These are phyloP conservation scores for Tolmerus cingulatus DNA, from an alignment of 2,888 invertebrate species.

Conservation along the genomic window DNA sequence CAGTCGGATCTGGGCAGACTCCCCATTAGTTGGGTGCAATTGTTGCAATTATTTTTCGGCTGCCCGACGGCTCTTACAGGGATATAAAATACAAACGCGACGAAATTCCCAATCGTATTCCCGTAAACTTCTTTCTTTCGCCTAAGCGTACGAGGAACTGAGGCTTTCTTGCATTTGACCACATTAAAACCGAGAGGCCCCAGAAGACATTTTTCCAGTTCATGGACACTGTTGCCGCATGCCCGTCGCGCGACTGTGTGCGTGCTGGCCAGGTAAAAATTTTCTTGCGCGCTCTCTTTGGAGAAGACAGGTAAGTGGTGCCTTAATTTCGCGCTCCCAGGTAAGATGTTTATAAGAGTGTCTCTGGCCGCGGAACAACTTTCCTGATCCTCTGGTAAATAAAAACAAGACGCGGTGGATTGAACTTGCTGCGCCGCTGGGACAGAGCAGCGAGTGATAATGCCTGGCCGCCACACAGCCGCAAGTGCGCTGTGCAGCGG, in stretches of 20 bases:
- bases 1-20: constrained; percentile 13
- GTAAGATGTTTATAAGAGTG: constrained; percentile 26
- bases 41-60: constrained; percentile 25
- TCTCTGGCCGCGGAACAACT: constrained; percentile 6
- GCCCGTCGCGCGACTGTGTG: not conserved
- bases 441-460: constrained; percentile 28
- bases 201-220: constrained; percentile 32
- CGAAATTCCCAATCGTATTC: constrained; percentile 34
- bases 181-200: constrained; percentile 43
- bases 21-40: constrained; percentile 20
- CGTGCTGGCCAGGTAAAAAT: constrained; percentile 34
- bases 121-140: constrained; percentile 48
- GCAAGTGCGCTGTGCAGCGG: constrained; percentile 20
- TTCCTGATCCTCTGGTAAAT: constrained; percentile 42
- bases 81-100: constrained; percentile 41
- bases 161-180: constrained; percentile 45
- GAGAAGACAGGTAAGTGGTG: constrained; percentile 13
- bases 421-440: constrained; percentile 24
- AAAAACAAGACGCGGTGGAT: constrained; percentile 40
- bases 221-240: constrained; percentile 28
- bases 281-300: not conserved
- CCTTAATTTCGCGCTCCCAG: constrained; percentile 12
- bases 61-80: constrained; percentile 3
- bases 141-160: constrained; percentile 50
- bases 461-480: constrained; percentile 24